These are phyloP conservation scores for Euzophera pinguis DNA, from an alignment of 2,888 invertebrate species.

Conservation along the genomic window DNA sequence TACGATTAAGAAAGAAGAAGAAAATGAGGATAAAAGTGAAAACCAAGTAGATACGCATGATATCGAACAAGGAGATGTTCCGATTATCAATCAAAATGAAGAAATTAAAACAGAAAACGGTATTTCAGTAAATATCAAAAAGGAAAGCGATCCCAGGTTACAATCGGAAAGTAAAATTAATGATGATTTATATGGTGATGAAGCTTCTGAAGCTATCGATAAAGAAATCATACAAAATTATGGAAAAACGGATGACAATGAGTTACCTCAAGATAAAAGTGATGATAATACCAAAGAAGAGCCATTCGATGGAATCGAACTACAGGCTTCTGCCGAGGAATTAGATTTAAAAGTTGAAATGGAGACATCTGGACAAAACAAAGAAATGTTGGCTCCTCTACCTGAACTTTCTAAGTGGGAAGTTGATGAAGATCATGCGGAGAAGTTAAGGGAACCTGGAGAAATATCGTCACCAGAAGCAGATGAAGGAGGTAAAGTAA, in stretches of 20 bases:
- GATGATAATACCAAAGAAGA: conserved; percentile 69
- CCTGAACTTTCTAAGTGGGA: conserved; percentile 95
- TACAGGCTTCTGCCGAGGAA: conserved; percentile 79
- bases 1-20: conserved; percentile 47
- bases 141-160: conserved; percentile 27
- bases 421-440: conserved; percentile 80
- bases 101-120: conserved; percentile 35
- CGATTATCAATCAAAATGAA: conserved; percentile 29
- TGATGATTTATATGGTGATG: conserved; percentile 76
- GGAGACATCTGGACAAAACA: conserved; percentile 48
- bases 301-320: conserved; percentile 78
- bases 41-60: conserved; percentile 41
- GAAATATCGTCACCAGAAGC: conserved; percentile 70
- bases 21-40: conserved; percentile 45
- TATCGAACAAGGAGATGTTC: conserved; percentile 37
- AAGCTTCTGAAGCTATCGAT: conserved; percentile 76
- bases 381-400: conserved; percentile 85
- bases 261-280: conserved; percentile 37
- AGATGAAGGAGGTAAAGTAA: conserved; percentile 84
- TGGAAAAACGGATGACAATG: conserved; percentile 60
- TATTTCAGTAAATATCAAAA: conserved; percentile 25
- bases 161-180: conserved; percentile 34
- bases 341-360: conserved; percentile 76
- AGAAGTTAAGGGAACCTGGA: conserved; percentile 66
- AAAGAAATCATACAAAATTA: conserved; percentile 80